These are phyloP conservation scores for Hydrotaea cyrtoneurina DNA, from an alignment of 2,888 invertebrate species.

Conservation along the genomic window DNA sequence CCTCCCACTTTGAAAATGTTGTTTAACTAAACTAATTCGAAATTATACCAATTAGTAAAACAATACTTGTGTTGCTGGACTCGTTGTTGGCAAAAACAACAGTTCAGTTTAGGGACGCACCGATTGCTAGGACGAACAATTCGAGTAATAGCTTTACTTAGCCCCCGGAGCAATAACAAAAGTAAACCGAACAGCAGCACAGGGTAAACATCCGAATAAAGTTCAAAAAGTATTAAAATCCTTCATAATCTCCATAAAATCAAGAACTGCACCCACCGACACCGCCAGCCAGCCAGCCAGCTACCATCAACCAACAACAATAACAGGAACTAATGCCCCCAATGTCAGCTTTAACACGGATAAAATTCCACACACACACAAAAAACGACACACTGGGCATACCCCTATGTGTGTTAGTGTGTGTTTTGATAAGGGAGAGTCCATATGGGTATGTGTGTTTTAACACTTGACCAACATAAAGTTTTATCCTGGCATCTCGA, in stretches of 20 bases:
- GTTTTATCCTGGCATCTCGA: conserved; percentile 32
- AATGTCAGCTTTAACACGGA: conserved; percentile 14
- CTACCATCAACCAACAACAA: background rate
- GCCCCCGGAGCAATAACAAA: background rate
- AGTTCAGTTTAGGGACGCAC: background rate
- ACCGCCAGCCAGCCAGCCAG: background rate
- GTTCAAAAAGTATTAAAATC: conserved; percentile 1
- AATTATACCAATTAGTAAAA: conserved; percentile 19
- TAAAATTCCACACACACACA: background rate
- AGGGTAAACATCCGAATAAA: background rate
- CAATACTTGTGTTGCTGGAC: background rate
- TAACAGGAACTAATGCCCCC: background rate
- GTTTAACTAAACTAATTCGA: background rate
- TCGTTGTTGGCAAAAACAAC: background rate
- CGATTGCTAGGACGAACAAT: background rate
- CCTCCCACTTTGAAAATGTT: background rate
- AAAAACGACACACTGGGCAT: background rate
- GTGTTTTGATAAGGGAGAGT: background rate
- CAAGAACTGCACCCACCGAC: background rate
- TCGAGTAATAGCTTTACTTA: background rate
- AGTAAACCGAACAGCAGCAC: background rate
- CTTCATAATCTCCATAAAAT: conserved; percentile 21
- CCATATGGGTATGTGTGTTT: background rate
- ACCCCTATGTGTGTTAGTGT: too few relatives aligned
- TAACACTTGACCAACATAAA: conserved; percentile 63